Evolutionary conservation across 2,113 vertebrate genomes (phyloP).

Genomic region (Grallaria varia): DNA sequence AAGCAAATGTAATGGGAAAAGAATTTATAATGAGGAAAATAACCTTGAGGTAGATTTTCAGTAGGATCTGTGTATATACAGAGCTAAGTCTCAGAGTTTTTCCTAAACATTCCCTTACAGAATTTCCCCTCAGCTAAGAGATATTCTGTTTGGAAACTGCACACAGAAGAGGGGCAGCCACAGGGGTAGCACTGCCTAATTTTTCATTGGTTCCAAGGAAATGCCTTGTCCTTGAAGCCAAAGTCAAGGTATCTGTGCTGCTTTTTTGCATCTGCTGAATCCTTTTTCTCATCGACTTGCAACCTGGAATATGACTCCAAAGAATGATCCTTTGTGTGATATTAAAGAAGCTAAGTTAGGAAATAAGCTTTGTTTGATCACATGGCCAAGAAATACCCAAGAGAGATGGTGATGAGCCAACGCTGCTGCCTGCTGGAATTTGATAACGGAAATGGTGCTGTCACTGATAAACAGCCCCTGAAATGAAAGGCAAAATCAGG

Average conservation of each 20-base stretch:
- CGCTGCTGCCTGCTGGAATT: neutral
- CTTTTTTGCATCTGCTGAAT: neutral
- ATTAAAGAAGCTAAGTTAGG: neutral
- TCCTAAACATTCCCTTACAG: neutral
- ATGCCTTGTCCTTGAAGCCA: neutral
- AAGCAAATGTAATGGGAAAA: neutral
- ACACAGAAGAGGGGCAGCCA: neutral
- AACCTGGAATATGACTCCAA: neutral
- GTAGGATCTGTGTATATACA: neutral
- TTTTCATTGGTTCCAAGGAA: neutral
- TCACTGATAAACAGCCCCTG: neutral
- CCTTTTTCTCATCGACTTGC: neutral
- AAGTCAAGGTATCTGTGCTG: neutral
- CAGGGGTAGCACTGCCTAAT: neutral
- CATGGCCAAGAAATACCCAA: neutral
- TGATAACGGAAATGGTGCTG: slow-evolving; percentile 4
- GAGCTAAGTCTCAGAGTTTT: neutral
- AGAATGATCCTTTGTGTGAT: neutral
- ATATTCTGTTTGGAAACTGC: neutral
- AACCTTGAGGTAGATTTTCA: neutral
- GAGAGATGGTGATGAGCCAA: neutral
- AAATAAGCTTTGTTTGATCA: neutral
- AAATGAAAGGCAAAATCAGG: neutral
- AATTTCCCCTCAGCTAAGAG: neutral
- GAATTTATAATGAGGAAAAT: neutral